Evolutionary conservation across 2,888 invertebrate species (phyloP), one percentile per base, ranked within the genome.

Genomic region (Rambutsinella grinnellia): DNA sequence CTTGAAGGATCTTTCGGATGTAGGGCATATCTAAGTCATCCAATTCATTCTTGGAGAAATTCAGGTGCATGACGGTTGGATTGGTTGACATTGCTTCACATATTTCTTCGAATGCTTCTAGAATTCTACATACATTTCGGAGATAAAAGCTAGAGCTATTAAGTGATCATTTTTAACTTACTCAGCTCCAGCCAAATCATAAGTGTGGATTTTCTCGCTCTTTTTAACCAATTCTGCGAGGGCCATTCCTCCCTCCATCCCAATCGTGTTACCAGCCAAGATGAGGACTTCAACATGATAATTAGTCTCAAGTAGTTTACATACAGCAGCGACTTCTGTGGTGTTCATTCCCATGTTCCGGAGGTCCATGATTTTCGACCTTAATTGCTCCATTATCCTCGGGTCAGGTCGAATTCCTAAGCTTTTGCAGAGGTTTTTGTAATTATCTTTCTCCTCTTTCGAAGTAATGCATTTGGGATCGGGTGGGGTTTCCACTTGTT

Each of bases 11-110:
- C 0, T 76, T 79, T 27, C 85, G 84, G 10, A 89, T 72, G 8
- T 82, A 58, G 17, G 76, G 69, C 13, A 89, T 76, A 5, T 89
- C 89, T 26, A 86, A 85, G 72, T 88, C 87, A 3, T 87, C 87
- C 44, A 90, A 84, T 63, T 87, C 85, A 79, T 89, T 89, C 76
- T 68, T 76, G 13, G 79, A 79, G 49, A 79, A 60, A 56, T 79
- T 72, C 27, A 79, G 27, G 3, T 57, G 27, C 6, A 53, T 49
- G 10, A 79, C 49, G n/a, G 19, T 60, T 0, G 53, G 49, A 15
- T 65, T 76, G 53, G 57, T 23, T 2, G 62, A 24, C 5, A 79
- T 51, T 0, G 76, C 63, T 17, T 36, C 24, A 58, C 75, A 76
- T 44, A 79, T 76, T 6, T 28, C 36, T n/a, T 62, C 63, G 26